A percentile compares a stretch with the other conserved stretches of the same genome.
phyloP scores from a whole-genome alignment of 2,113 vertebrate species.

The Reinhardtius hippoglossoides region DNA sequence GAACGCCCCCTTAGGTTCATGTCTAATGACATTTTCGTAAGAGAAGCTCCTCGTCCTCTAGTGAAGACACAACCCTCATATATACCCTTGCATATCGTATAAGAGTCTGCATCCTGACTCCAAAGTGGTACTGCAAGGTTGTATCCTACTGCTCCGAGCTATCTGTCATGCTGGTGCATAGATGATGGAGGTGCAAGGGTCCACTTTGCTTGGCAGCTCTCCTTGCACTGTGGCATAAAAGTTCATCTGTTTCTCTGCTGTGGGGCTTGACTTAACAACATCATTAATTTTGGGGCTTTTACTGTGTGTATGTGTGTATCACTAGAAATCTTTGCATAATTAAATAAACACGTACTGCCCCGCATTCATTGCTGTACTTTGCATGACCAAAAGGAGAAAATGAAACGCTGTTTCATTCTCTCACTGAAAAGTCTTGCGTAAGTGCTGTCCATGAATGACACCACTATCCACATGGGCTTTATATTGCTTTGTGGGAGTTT shows the following conservation, averaged over 20 bases:
- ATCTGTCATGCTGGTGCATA: slow-evolving; percentile 21
- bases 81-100: no score
- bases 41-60: neutral
- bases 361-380: neutral
- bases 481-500: slow-evolving; percentile 60
- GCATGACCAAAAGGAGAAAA: slow-evolving; percentile 7
- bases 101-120: slow-evolving; percentile 9
- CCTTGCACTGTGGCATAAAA: slow-evolving; percentile 21
- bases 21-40: neutral
- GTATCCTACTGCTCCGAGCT: slow-evolving; percentile 13
- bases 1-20: neutral
- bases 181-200: slow-evolving; percentile 23
- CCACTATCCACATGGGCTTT: slow-evolving; percentile 61
- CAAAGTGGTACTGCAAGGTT: slow-evolving; percentile 10
- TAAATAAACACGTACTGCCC: slow-evolving; percentile 7
- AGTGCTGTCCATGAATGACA: slow-evolving; percentile 70
- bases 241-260: slow-evolving; percentile 14
- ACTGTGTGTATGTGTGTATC: neutral
- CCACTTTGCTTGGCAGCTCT: slow-evolving; percentile 18
- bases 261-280: slow-evolving; percentile 2
- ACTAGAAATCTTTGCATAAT: neutral
- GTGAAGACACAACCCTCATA: slow-evolving; percentile 8
- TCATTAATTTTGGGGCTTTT: neutral
- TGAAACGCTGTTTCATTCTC: slow-evolving; percentile 16
- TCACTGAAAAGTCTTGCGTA: slow-evolving; percentile 57